Percentiles rank a stretch among this genome's conserved stretches.
Conservation (phyloP, 2,797 vertebrate genomes). For the Carapus acus region DNA sequence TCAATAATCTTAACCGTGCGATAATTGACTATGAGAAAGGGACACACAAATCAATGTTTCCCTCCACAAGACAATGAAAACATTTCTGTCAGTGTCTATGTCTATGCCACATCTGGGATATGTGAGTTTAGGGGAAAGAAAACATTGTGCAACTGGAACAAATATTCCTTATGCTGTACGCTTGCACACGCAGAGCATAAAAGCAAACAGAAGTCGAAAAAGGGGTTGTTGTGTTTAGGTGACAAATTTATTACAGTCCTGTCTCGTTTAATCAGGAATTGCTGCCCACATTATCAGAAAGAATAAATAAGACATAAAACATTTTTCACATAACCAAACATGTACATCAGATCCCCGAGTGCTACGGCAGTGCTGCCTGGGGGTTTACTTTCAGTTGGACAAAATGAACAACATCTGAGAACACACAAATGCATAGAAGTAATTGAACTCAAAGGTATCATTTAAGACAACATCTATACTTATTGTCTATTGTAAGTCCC, state of each 20-base stretch:
- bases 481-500: conserved; percentile 61
- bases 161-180: too few species aligned
- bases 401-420: conserved; percentile 69
- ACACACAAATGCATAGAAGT: conserved; percentile 76
- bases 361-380: conserved; percentile 35
- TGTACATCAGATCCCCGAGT: conserved; percentile 57
- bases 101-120: too few species aligned
- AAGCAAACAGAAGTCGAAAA: conserved; percentile 13
- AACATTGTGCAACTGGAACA: too few species aligned
- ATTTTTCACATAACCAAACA: conserved; percentile 78
- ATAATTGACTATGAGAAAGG: neutral
- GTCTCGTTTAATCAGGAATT: conserved; percentile 73
- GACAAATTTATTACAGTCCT: conserved; percentile 93
- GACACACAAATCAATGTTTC: neutral
- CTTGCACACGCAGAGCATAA: neutral
- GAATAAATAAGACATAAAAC: conserved; percentile 94
- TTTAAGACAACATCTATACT: conserved; percentile 70
- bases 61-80: neutral
- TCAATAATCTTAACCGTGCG: neutral
- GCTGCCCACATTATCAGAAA: conserved; percentile 69
- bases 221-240: conserved; percentile 64
- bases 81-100: neutral
- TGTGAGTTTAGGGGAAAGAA: too few species aligned
- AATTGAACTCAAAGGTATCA: conserved; percentile 59
- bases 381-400: conserved; percentile 53